Conservation (phyloP, 2,888 invertebrate species). For the Esperia sulphurella region DNA sequence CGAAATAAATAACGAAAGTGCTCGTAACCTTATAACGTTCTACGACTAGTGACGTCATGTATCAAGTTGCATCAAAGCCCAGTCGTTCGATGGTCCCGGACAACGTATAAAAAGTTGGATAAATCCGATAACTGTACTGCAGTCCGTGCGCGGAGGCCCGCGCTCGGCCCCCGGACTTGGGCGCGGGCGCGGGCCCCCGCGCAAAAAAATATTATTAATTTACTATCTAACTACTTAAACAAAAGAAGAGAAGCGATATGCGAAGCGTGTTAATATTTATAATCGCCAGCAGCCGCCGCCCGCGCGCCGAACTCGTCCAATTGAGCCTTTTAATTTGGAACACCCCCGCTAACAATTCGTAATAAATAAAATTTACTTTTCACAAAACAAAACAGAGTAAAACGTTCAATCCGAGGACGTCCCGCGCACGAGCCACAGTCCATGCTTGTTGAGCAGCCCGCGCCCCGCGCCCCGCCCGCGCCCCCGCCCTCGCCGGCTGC, state of each 20-base stretch:
- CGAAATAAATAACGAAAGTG: background rate
- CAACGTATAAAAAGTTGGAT: background rate
- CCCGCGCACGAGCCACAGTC: background rate
- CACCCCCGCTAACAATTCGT: background rate
- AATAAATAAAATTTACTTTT: too few species aligned
- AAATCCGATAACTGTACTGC: background rate
- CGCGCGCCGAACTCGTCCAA: background rate
- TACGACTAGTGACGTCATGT: background rate
- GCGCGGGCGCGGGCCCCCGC: background rate
- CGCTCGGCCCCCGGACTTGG: background rate
- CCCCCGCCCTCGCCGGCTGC: background rate
- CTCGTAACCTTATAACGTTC: background rate
- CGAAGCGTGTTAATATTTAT: conserved; percentile 34
- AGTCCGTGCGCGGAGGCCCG: background rate
- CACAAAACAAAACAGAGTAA: too few species aligned
- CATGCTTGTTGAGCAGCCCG: too few species aligned
- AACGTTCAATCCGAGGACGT: too few species aligned
- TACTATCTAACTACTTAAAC: conserved; percentile 61
- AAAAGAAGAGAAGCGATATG: conserved; percentile 42
- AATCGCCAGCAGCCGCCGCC: background rate
- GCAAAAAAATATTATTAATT: conserved; percentile 37
- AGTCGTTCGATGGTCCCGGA: background rate
- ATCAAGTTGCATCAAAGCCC: background rate
- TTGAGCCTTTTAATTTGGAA: too few species aligned
- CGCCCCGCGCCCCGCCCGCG: background rate